Base-by-base conservation (phyloP, 1,140 invertebrate species). In the Drosophila prosaltans region DNA sequence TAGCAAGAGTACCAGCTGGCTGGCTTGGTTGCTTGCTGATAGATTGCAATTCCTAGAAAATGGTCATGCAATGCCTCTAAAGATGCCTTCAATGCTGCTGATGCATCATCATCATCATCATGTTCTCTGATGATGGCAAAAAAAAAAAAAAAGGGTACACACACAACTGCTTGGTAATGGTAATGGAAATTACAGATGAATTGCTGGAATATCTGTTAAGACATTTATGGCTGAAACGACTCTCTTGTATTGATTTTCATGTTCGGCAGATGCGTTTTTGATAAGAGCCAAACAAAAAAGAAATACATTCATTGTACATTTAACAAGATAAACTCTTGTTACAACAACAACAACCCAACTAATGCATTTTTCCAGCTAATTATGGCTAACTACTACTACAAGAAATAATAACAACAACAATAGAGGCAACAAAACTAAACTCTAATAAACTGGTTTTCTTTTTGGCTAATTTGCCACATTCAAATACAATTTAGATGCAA, bases 51-150 rank as follows among this genome's bases (percentile, higher is more conserved):
- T 70, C 72, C 75, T 55, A 78, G 75, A 74, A 74, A 78, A 59
- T 78, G 69, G 75, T 63, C 75, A 74, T 74, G 72, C 60, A 70
- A 74, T 71, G 63, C 63, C 58, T 65, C 63, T 70, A 60, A 69
- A 30, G 54, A 64, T 68, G 24, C 62, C 43, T 21, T 16, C 7
- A 65, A 45, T 24, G 21, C 30, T 64, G 65, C 30, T 64, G 65
- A 59, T 68, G 41, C 30, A 60, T 64, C 30, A 41, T 32, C 28
- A 26, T 32, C 28, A 26, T 41, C 28, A 30, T 30, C 28, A 3
- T 30, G 28, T 30, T 30, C 28, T 30, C 28, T 30, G 28, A 30
- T 30, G 28, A 30, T 30, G 28, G 28, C 2, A 30, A 30, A 30
- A 4, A 30, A 30, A 30, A 30, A 43, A 43, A 43, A n/a, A 43